Evolutionary conservation across 2,113 vertebrate genomes (phyloP).

Genomic region (Miniopterus natalensis): DNA sequence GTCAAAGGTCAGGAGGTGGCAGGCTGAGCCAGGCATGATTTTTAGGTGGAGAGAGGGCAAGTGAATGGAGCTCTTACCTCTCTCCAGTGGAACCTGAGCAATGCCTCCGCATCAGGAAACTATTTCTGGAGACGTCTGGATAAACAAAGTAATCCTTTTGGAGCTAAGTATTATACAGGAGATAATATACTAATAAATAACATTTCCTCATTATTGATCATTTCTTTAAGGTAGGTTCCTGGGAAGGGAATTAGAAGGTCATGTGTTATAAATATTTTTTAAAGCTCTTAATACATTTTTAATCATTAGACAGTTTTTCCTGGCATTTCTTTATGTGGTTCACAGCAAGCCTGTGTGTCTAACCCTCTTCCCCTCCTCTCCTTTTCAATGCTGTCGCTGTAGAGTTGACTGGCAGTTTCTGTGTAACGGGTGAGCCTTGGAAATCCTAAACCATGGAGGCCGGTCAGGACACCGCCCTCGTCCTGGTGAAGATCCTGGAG

Average conservation of each 20-base stretch:
- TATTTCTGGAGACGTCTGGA: too few relatives aligned
- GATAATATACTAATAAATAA: too few relatives aligned
- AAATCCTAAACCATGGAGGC: constrained; percentile 89
- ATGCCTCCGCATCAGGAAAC: too few relatives aligned
- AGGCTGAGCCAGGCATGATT: too few relatives aligned
- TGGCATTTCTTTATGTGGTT: constrained; percentile 3
- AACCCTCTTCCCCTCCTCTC: constrained; percentile 17
- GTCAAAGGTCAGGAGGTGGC: too few relatives aligned
- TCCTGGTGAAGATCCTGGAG: constrained; percentile 94
- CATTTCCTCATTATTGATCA: background rate
- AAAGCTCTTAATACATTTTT: background rate
- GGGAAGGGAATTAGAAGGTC: background rate
- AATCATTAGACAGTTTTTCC: background rate
- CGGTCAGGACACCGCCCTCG: constrained; percentile 92
- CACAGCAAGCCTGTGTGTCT: background rate
- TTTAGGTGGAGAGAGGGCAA: too few relatives aligned
- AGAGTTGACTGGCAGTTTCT: constrained; percentile 60
- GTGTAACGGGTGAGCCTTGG: background rate
- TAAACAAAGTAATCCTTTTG: too few relatives aligned
- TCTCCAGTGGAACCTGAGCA: too few relatives aligned
- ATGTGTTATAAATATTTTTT: background rate
- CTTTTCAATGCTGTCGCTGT: constrained; percentile 7
- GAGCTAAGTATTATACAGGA: too few relatives aligned
- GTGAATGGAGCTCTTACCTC: too few relatives aligned
- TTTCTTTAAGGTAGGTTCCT: background rate